These are phyloP conservation scores for Cnemophilus loriae DNA, from an alignment of 2,113 vertebrate genomes.

Conservation along the genomic window DNA sequence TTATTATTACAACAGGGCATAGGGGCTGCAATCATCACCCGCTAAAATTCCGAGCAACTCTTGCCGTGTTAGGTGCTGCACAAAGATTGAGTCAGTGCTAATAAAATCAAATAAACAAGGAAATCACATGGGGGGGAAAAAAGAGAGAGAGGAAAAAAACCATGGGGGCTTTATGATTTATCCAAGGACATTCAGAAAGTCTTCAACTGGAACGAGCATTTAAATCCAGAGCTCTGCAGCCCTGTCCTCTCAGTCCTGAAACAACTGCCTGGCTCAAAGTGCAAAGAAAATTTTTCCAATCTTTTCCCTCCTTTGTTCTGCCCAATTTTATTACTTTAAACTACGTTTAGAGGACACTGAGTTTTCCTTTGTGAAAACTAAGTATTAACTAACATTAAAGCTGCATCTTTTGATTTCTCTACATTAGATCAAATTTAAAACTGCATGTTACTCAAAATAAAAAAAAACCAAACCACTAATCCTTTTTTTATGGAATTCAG, in stretches of 20 bases:
- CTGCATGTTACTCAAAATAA: background rate
- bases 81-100: background rate
- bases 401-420: background rate
- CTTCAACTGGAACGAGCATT: background rate
- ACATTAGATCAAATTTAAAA: background rate
- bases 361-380: background rate
- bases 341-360: background rate
- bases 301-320: background rate
- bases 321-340: background rate
- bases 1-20: background rate
- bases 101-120: background rate
- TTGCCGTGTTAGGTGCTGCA: background rate
- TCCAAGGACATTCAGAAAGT: background rate
- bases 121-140: rapidly evolving
- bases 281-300: background rate
- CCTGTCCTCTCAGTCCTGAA: background rate
- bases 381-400: background rate
- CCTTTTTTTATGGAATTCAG: background rate
- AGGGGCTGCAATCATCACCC: background rate
- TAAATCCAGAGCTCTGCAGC: background rate
- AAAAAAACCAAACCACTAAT: background rate
- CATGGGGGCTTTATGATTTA: background rate
- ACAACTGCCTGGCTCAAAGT: background rate
- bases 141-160: too few relatives aligned
- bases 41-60: background rate